A percentile compares a stretch with the other conserved stretches of the same genome.
phyloP scores from a whole-genome alignment of 2,888 invertebrate genomes.

The Pseudococcus viburni region DNA sequence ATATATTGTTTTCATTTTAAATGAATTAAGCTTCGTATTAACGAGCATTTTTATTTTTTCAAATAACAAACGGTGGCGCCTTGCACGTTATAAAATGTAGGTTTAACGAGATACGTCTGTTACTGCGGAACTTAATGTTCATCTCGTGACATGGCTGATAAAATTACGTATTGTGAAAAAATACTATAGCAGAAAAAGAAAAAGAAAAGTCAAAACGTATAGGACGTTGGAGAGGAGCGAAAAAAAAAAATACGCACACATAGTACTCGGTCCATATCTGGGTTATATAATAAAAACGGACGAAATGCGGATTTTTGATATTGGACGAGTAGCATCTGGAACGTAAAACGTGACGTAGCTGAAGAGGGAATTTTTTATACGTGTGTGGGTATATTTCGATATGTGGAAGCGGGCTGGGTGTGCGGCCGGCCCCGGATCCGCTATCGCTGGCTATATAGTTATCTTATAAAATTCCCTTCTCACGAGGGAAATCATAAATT shows the following conservation, averaged over 20 bases:
- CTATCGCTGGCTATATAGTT: conserved; percentile 26
- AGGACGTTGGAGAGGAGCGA: not conserved
- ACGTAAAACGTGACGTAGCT: conserved; percentile 60
- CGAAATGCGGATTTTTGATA: conserved; percentile 62
- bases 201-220: conserved; percentile 14
- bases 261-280: conserved; percentile 7
- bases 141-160: conserved; percentile 57
- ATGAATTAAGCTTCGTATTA: conserved; percentile 56
- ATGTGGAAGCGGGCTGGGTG: not conserved
- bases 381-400: conserved; percentile 15
- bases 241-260: not conserved
- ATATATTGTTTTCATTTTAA: conserved; percentile 59
- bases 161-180: conserved; percentile 57
- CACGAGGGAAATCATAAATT: conserved; percentile 63
- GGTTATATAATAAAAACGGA: conserved; percentile 57
- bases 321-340: conserved; percentile 62
- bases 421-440: not conserved
- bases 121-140: conserved; percentile 51
- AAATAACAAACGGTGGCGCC: conserved; percentile 49
- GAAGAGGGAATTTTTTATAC: conserved; percentile 45
- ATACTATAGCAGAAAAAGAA: not conserved
- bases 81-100: conserved; percentile 49
- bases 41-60: conserved; percentile 53
- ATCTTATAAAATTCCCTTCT: conserved; percentile 57
- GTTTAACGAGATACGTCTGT: conserved; percentile 57